Conservation (phyloP, 2,113 vertebrate genomes). For the Coryphaenoides rupestris region DNA sequence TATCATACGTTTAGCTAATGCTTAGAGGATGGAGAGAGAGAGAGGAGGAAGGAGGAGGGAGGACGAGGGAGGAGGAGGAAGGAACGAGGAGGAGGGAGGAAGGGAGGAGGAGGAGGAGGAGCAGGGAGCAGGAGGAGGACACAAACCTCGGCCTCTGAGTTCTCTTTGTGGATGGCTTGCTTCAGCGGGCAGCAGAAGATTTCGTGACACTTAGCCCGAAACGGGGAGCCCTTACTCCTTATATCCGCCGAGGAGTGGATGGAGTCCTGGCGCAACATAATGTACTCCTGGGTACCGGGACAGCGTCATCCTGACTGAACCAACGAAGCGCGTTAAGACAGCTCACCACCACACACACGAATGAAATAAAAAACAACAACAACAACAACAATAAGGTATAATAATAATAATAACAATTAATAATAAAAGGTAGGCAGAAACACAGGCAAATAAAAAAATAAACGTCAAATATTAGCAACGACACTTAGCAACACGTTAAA, state of each 20-base stretch:
- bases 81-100: slow-evolving; percentile 43
- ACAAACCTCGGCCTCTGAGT: slow-evolving; percentile 98
- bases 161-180: slow-evolving; percentile 98
- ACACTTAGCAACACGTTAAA: slow-evolving; percentile 29
- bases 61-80: not conserved
- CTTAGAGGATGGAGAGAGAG: slow-evolving; percentile 24
- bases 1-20: too few species aligned
- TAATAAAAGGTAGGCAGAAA: slow-evolving; percentile 26
- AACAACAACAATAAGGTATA: slow-evolving; percentile 29
- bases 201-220: slow-evolving; percentile 99
- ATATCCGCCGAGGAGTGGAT: slow-evolving; percentile 99
- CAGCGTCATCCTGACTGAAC: slow-evolving; percentile 99
- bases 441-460: slow-evolving; percentile 56
- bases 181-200: slow-evolving; percentile 99
- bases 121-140: slow-evolving; percentile 65
- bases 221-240: slow-evolving; percentile 99
- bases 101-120: slow-evolving; percentile 44
- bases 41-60: not conserved
- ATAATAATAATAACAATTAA: not conserved
- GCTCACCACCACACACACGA: slow-evolving; percentile 48
- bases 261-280: slow-evolving; percentile 99
- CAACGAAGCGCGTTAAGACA: slow-evolving; percentile 85
- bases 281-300: slow-evolving; percentile 99
- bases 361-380: slow-evolving; percentile 45
- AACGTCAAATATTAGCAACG: slow-evolving; percentile 13